Conservation (phyloP, 2,888 invertebrate species). For the Epinotia nisella region DNA sequence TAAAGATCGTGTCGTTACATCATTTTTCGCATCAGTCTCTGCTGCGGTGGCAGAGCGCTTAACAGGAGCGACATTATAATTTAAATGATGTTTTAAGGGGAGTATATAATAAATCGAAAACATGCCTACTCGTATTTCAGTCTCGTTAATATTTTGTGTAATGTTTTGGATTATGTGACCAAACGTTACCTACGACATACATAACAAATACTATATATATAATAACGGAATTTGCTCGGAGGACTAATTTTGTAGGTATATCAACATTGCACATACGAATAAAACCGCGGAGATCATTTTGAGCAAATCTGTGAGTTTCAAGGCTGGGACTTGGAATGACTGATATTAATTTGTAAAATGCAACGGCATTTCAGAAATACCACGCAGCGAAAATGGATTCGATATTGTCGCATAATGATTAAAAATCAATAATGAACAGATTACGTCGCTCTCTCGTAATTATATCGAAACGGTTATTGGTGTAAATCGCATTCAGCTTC, state of each 20-base stretch:
- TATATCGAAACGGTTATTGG: conserved; percentile 55
- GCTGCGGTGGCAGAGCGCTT: conserved; percentile 3
- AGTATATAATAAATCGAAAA: neutral
- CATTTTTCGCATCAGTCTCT: neutral
- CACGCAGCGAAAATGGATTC: neutral
- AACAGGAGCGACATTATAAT: neutral
- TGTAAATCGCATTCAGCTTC: conserved; percentile 55
- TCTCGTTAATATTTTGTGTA: neutral
- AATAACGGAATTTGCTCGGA: neutral
- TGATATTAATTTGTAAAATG: neutral
- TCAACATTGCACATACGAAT: no score
- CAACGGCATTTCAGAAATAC: conserved; percentile 5
- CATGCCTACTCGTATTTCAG: neutral
- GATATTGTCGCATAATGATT: conserved; percentile 25
- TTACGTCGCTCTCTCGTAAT: conserved; percentile 35
- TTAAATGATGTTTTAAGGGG: neutral
- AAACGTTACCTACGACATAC: no score
- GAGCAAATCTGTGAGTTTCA: no score
- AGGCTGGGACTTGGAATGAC: neutral
- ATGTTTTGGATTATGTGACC: neutral
- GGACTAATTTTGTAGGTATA: no score
- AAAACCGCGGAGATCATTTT: no score
- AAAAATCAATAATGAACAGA: conserved; percentile 33
- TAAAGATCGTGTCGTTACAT: conserved; percentile 29
- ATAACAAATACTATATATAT: no score